Conservation (phyloP, 37 sponge, comb jelly and placozoan genomes). For the Aplysina aerophoba region DNA sequence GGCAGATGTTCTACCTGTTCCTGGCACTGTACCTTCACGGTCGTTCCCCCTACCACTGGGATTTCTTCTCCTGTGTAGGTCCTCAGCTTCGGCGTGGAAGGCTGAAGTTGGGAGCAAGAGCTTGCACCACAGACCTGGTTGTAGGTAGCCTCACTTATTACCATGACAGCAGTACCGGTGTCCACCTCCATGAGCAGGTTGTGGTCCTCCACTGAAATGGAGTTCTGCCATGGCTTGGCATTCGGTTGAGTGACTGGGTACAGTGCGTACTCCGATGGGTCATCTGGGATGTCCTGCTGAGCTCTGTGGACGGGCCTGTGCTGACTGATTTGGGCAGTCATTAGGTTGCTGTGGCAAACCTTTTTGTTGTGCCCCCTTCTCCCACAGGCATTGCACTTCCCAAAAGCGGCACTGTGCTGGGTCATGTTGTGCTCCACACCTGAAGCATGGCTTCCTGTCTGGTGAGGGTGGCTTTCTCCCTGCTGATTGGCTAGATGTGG, state of each 20-base stretch:
- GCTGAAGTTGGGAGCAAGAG: background rate
- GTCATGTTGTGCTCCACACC: background rate
- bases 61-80: constrained; percentile 31
- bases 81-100: background rate
- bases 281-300: too few species aligned
- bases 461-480: background rate
- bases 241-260: background rate
- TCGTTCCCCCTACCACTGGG: background rate
- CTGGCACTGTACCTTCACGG: background rate
- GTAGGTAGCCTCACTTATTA: background rate
- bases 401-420: background rate
- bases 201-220: background rate
- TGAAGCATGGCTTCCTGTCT: background rate
- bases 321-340: background rate
- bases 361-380: constrained; percentile 2
- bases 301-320: too few species aligned
- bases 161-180: constrained; percentile 27
- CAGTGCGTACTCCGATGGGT: too few species aligned
- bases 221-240: background rate
- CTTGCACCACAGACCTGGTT: background rate
- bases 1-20: background rate
- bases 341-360: background rate
- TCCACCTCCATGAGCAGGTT: background rate
- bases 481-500: background rate
- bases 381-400: background rate